Evolutionary conservation across 1,140 invertebrate genomes (phyloP), one percentile per base, ranked within the genome.

Genomic region (Tetragnatha versicolor): DNA sequence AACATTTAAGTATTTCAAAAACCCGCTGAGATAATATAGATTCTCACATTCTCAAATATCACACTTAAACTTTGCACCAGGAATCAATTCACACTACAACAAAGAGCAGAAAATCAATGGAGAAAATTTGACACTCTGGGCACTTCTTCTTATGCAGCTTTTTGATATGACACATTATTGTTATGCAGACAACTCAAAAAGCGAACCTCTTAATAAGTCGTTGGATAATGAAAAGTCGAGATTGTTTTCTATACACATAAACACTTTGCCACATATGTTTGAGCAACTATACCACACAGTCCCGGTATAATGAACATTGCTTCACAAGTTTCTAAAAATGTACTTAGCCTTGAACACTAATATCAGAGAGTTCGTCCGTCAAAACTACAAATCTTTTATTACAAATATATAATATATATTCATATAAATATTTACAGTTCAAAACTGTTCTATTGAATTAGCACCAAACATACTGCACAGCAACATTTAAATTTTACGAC

Each of bases 371-470:
- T 53, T 29, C 35, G 53, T 65, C 61, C 51, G 33, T 51, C 47
- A 77, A 77, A 77, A 77, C 73, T 77, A 77, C 73, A 77, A 55
- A 65, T 65, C 47, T 77, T 35, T 65, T 49, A 29, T 77, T 77
- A 77, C 47, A 77, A 77, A 77, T 77, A 77, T 77, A 76, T 76
- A 76, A 65, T 53, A 49, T 77, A 65, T 65, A 47, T 42, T 49
- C 55, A 66, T 65, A 77, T 66, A 77, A 77, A 77, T 77, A 77
- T 77, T 65, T 77, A 77, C 73, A 77, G 9, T 45, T 66, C 47
- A 66, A 65, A 65, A 77, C 27, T 51, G 49, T 66, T 14, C 73
- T 77, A 77, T 77, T 77, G 39, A 37, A 53, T 77, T 77, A 77
- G 73, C 73, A 77, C 73, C 73, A 66, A 45, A 77, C 73, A 75